Evolutionary conservation across 2,888 invertebrate species (phyloP), one percentile per base, ranked within the genome.

Genomic region (Luperina testacea): DNA sequence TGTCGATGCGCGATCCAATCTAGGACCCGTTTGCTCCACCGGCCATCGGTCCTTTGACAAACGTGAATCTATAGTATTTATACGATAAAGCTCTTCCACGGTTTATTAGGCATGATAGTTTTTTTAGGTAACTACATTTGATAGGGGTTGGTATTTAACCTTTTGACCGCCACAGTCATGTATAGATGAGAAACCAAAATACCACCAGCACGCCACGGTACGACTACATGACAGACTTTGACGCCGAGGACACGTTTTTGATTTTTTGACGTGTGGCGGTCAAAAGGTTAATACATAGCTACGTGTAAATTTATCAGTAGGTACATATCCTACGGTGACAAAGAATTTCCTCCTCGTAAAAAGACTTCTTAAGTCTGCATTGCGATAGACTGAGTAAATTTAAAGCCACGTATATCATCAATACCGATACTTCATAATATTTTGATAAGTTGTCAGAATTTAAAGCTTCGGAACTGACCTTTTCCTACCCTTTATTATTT

Each of bases 391-490:
- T 6, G 17, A 32, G 8, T 32, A 38, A 0, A 57, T 32, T 68
- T 9, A 4, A 57, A 57, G 27, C 45, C 53, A 67, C 8, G 7
- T 42, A 38, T 38, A 42, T 32, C n/a, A 38, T 51, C 57, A 59
- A 57, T 20, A n/a, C 5, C 17, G 67, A 45, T 53, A 80, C 27
- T n/a, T 71, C 7, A n/a, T 74, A 27, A 69, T 84, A 42, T 72
- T 72, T 74, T 32, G 38, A 68, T 32, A 80, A 65, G 61, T 72
- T n/a, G 45, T 45, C 64, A 27, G 59, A n/a, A 32, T 32, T 32
- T 32, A 32, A 80, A 61, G 11, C 27, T 42, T 24, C 5, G 3
- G 48, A n/a, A 53, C 53, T 77, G 77, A 68, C 82, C 71, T 85
- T 83, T 85, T 0, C 45, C 3, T 67, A 27, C 27, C 75, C 69